Evolutionary conservation across 1,140 invertebrate genomes (phyloP), one percentile per base, ranked within the genome.

Genomic region (Caligus rogercresseyi): DNA sequence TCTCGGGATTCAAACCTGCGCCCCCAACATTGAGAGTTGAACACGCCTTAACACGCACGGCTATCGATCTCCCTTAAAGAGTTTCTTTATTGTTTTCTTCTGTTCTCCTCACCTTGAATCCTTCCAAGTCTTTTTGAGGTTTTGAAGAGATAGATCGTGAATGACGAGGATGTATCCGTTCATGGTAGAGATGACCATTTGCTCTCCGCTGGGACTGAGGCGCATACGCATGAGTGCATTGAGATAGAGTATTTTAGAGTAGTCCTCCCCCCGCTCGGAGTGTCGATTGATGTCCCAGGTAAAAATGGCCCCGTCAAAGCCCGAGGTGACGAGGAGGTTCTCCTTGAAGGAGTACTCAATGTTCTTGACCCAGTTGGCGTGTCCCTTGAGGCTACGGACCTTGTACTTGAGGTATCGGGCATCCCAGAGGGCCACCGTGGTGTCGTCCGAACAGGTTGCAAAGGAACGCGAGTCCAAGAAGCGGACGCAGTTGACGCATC

Each of bases 311-410:
- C 90, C 89, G 74, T 94, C 90, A 73, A 94, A 87, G 3, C 88
- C 89, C 26, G 89, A 92, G 1, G 88, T 91, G 1, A 94, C 80
- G 20, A 95, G 76, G 2, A 90, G 75, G 62, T 87, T 84, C 69
- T 89, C 84, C 67, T 81, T 82, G n/a, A 82, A 78, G 54, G 86
- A 89, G 71, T 89, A 94, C 71, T 95, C 90, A 65, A 95, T 91
- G 72, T 92, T 94, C 74, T 95, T 94, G 4, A 94, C 91, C 90
- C 90, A 94, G 74, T 91, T 91, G 0, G 86, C 84, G 73, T 95
- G 90, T 11, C 90, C 90, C 62, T 82, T 77, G 0, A 94, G 75
- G 1, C 82, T 83, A 60, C 83, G 78, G 54, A 89, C 81, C 68
- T 81, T 80, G 54, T 80, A 77, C 69, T 85, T 85, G 51, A 93